Conservation (phyloP, 1,140 invertebrate species). For the Aphaenogaster ashmeadi region DNA sequence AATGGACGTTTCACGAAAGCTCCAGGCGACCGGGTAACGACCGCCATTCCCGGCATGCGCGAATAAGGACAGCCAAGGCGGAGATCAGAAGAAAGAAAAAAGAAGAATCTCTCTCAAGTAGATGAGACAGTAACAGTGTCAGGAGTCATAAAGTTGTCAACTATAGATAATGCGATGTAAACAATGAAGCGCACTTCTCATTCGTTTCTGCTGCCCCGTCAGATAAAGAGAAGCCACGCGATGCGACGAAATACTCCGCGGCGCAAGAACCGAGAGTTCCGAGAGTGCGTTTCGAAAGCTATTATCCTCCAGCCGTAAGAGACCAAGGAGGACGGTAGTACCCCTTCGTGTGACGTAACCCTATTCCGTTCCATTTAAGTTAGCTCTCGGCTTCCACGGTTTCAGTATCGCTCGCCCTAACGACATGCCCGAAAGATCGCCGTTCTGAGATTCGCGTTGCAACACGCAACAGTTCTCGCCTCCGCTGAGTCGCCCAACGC, state of each 20-base stretch:
- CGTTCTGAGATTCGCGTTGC: constrained; percentile 9
- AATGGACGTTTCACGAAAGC: constrained; percentile 25
- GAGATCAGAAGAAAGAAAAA: constrained; percentile 8
- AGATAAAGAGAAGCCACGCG: constrained; percentile 12
- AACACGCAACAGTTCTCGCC: background rate
- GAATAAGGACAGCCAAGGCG: background rate
- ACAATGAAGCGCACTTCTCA: constrained; percentile 30
- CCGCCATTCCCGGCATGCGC: background rate
- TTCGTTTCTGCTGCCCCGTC: constrained; percentile 1
- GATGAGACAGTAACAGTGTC: constrained; percentile 29
- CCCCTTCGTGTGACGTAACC: constrained; percentile 45
- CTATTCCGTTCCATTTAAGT: constrained; percentile 57
- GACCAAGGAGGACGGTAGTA: background rate
- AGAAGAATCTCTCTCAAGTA: background rate
- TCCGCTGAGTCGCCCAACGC: background rate
- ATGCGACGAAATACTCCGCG: background rate
- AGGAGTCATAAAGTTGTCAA: constrained; percentile 35
- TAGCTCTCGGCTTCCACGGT: constrained; percentile 37
- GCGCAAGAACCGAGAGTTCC: constrained; percentile 11
- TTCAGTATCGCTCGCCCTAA: constrained; percentile 21
- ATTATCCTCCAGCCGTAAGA: constrained; percentile 51
- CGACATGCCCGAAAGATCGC: constrained; percentile 8
- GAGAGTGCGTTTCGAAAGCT: constrained; percentile 54
- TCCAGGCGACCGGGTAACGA: constrained; percentile 20
- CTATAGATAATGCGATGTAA: constrained; percentile 43